Conservation (phyloP, 2,113 vertebrate genomes). For the Benthochromis sp. region DNA sequence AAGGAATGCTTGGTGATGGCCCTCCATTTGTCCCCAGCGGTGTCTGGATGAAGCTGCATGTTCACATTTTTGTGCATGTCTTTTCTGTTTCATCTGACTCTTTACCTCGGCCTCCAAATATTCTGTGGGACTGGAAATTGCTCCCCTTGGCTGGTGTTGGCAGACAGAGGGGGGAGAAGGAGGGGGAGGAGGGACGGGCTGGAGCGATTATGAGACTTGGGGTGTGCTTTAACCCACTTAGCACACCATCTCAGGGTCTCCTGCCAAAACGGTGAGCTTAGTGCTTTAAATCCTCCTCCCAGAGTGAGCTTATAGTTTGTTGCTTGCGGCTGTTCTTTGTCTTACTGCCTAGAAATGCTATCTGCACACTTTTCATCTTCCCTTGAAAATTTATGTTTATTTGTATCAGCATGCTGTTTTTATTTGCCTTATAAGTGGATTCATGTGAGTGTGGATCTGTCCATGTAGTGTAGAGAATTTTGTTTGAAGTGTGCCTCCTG, state of each 20-base stretch:
- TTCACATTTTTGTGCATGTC: background rate
- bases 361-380: background rate
- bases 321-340: conserved; percentile 33
- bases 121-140: conserved; percentile 18
- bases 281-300: conserved; percentile 65
- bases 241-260: conserved; percentile 55
- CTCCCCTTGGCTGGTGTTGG: conserved; percentile 29
- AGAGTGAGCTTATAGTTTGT: conserved; percentile 47
- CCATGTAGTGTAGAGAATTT: background rate
- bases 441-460: background rate
- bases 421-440: background rate
- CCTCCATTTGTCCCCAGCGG: background rate
- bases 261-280: conserved; percentile 68
- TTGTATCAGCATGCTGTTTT: background rate
- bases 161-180: conserved; percentile 5
- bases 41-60: background rate
- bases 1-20: background rate
- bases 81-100: background rate
- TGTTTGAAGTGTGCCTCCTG: conserved; percentile 35
- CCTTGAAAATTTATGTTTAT: background rate
- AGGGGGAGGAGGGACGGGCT: background rate
- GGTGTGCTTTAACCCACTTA: conserved; percentile 74
- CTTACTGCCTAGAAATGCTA: conserved; percentile 19
- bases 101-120: background rate
- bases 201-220: conserved; percentile 56